Evolutionary conservation across 2,797 vertebrate species (phyloP).

Genomic region (Salarias fasciatus): DNA sequence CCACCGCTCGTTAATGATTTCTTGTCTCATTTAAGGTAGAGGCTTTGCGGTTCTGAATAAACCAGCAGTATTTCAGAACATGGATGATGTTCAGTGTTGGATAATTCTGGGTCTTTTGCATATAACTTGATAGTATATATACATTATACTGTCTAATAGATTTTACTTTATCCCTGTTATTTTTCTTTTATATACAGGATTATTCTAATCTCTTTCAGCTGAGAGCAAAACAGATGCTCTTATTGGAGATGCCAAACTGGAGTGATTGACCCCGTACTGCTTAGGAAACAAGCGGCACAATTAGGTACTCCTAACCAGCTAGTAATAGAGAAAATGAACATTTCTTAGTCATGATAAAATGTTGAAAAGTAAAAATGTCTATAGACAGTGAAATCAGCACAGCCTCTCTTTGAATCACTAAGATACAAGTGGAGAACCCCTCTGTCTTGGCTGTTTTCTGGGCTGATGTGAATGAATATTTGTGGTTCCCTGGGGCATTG

Average conservation of each 20-base stretch:
- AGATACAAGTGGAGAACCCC: slow-evolving; percentile 31
- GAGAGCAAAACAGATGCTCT: too few species aligned
- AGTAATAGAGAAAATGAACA: slow-evolving; percentile 36
- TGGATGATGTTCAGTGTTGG: neutral
- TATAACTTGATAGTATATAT: too few species aligned
- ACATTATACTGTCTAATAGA: too few species aligned
- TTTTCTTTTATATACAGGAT: too few species aligned
- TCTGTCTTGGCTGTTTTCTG: slow-evolving; percentile 55
- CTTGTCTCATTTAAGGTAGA: slow-evolving; percentile 16
- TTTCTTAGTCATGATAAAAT: slow-evolving; percentile 44
- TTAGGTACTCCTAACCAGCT: slow-evolving; percentile 47
- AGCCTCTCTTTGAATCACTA: slow-evolving; percentile 38
- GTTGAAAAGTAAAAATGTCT: neutral
- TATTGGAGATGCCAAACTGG: neutral
- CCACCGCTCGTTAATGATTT: slow-evolving; percentile 20
- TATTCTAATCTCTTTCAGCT: too few species aligned
- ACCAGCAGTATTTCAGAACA: neutral
- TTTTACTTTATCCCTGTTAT: too few species aligned
- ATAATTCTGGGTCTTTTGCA: neutral
- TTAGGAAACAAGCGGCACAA: neutral
- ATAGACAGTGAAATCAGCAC: slow-evolving; percentile 41
- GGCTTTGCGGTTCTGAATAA: slow-evolving; percentile 2
- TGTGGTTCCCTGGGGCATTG: slow-evolving; percentile 67
- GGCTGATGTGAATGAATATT: slow-evolving; percentile 71
- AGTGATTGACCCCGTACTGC: too few species aligned